Evolutionary conservation across 2,113 vertebrate species (phyloP).

Genomic region (Nesogale talazaci): DNA sequence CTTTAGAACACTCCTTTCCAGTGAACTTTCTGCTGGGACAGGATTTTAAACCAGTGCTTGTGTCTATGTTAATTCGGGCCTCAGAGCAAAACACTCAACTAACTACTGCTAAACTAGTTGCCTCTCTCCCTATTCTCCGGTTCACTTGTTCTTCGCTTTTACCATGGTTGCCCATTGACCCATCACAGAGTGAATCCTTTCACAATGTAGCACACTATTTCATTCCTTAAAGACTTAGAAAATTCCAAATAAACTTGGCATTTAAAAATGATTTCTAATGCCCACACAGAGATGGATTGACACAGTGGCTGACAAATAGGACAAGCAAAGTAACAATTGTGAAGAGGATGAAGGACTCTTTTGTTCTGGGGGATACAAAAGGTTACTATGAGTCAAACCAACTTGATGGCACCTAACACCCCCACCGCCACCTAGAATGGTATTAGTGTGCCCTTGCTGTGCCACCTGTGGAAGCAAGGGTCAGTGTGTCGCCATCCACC

Average conservation of each 20-base stretch:
- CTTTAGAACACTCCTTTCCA: neutral
- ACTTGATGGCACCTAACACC: too few species aligned
- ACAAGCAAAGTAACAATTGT: too few species aligned
- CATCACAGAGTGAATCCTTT: neutral
- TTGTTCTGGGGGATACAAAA: too few species aligned
- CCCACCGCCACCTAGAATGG: neutral
- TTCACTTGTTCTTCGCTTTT: neutral
- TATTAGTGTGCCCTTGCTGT: neutral
- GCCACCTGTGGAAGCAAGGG: neutral
- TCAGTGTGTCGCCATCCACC: too few species aligned
- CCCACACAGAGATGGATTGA: too few species aligned
- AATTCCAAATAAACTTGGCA: neutral
- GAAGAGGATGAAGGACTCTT: too few species aligned
- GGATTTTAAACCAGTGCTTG: neutral
- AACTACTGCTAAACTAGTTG: neutral
- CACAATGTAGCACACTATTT: neutral
- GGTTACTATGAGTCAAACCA: too few species aligned
- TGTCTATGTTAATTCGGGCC: neutral
- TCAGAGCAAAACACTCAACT: neutral
- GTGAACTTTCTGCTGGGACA: neutral
- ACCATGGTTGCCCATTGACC: neutral
- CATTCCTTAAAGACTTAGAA: neutral
- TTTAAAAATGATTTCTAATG: neutral
- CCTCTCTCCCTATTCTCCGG: neutral
- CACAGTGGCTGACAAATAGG: too few species aligned